Percentiles rank a stretch among this genome's conserved stretches.
Conservation (phyloP, 2,113 vertebrate genomes). For the Bucco capensis region DNA sequence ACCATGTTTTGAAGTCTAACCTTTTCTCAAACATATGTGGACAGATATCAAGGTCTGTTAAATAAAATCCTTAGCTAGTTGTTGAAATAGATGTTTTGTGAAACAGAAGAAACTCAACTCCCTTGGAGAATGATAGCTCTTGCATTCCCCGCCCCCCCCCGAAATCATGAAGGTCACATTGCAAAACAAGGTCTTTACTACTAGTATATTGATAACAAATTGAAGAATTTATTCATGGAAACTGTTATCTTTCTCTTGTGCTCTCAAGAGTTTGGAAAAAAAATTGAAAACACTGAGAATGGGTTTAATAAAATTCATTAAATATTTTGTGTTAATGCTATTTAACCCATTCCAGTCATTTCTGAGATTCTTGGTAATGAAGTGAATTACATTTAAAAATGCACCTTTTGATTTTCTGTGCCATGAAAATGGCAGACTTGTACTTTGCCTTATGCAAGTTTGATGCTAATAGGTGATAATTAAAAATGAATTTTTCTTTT, state of each 20-base stretch:
- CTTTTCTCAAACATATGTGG: background rate
- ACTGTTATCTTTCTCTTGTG: background rate
- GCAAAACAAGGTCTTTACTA: background rate
- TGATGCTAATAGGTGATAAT: background rate
- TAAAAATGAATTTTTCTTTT: background rate
- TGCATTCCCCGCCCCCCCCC: rapidly evolving
- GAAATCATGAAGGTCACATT: background rate
- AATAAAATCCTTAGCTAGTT: background rate
- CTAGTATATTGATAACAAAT: background rate
- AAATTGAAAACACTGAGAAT: background rate
- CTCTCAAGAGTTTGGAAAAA: background rate
- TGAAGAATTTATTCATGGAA: background rate
- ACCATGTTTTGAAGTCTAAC: background rate
- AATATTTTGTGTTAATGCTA: background rate
- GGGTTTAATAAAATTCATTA: background rate
- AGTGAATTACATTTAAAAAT: background rate
- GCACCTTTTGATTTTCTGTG: background rate
- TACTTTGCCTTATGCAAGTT: background rate
- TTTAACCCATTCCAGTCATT: background rate
- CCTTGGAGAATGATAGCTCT: background rate
- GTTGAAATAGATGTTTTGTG: background rate
- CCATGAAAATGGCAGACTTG: background rate
- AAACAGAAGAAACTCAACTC: background rate
- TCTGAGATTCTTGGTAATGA: background rate
- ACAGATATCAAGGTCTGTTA: background rate